Evolutionary conservation across 2,888 invertebrate genomes (phyloP), one percentile per base, ranked within the genome.

Genomic region (Ceriagrion tenellum): DNA sequence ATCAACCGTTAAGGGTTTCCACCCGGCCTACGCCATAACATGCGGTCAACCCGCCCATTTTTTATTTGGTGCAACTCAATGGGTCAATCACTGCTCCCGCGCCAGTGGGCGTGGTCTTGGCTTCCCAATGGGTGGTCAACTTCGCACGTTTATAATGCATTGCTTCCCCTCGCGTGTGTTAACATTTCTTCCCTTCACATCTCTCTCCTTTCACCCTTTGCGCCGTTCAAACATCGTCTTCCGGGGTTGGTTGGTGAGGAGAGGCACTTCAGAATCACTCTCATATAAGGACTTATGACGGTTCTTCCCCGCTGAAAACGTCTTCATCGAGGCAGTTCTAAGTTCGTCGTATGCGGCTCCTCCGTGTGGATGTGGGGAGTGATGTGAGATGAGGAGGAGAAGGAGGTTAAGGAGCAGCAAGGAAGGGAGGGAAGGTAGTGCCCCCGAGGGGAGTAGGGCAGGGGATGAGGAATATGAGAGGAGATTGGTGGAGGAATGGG

Each of bases 401-500:
- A 12, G 69, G n/a, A n/a, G 69, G 69, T 88, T 47, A 47, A 8
- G 47, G 47, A 47, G 81, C 12, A n/a, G 4, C 13, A 30, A n/a
- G n/a, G 59, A 16, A n/a, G 35, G 81, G 12, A n/a, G 69, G 26
- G 69, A 69, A n/a, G 69, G 59, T 47, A 47, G 59, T 6, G 59
- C 6, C 59, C n/a, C n/a, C n/a, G 69, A 69, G 69, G 69, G 69
- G 69, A 13, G 12, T 69, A 23, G n/a, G 69, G 69, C 12, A 13
- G n/a, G 69, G 8, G 88, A 47, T 40, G 69, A n/a, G n/a, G 69
- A 59, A 59, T 59, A 59, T 59, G 69, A 88, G 69, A 69, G 69
- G 69, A 59, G 69, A 8, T 12, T 20, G 69, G 23, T 63, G 8
- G 95, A 95, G 20, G 95, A 95, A 20, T 90, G 59, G 55, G 90